Evolutionary conservation across 2,113 vertebrate species (phyloP).

Genomic region (Madoqua kirkii): DNA sequence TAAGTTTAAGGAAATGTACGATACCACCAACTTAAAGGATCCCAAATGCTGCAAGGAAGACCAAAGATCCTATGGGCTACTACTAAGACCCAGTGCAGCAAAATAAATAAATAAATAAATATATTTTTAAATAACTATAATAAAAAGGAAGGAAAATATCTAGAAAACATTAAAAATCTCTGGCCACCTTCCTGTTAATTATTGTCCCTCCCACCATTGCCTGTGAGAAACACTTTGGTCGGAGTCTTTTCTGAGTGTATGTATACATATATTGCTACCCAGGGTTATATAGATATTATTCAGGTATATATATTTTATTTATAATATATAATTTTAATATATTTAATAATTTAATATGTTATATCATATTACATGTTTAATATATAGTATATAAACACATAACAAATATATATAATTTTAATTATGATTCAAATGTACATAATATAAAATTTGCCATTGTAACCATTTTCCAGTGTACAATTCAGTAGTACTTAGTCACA

Average conservation of each 20-base stretch:
- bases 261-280: background rate
- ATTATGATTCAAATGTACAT: background rate
- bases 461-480: background rate
- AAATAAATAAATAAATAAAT: background rate
- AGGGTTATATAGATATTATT: background rate
- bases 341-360: background rate
- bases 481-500: background rate
- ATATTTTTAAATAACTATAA: rapidly evolving
- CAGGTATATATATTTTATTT: background rate
- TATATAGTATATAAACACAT: background rate
- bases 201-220: background rate
- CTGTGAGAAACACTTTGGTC: background rate
- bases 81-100: background rate
- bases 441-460: background rate
- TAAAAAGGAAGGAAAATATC: background rate
- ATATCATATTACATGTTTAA: background rate
- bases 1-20: background rate
- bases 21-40: background rate
- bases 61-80: background rate
- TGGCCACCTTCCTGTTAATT: background rate
- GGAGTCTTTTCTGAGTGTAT: background rate
- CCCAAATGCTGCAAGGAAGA: background rate
- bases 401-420: background rate
- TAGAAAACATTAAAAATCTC: background rate
- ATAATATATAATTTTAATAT: background rate